Evolutionary conservation across 2,888 invertebrate species (phyloP), one percentile per base, ranked within the genome.

Genomic region (Heliconius cydno): DNA sequence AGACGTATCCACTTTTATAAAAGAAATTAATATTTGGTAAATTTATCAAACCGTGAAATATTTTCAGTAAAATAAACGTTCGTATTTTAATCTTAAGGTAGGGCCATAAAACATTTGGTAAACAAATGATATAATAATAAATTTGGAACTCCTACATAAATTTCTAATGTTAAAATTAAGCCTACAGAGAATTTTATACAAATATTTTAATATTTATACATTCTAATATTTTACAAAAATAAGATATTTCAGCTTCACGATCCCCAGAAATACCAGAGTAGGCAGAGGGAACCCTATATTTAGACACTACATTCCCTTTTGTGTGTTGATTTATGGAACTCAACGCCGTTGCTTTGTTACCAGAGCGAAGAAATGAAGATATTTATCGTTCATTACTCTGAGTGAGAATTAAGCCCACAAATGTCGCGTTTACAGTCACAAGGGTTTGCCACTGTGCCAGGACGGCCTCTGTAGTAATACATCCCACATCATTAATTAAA

Each of bases 401-500:
- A 52, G 6, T 19, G 52, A 15, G 46, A 46, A 46, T 46, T 0
- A 1, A 28, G 28, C 28, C 28, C 28, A 28, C 28, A 28, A 28
- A 28, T 28, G 28, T 28, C 28, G 28, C 28, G 28, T 28, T 28
- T 28, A 28, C 28, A 28, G 28, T 28, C 28, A 28, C 28, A 28
- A 28, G 28, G 28, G 28, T 1, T 28, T 28, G 7, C 34, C 34
- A 52, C 52, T 52, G 52, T 0, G 2, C 22, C 7, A 7, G 2
- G 52, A 52, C 22, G 22, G 52, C 22, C 52, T 52, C 2, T 9
- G 52, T 22, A 22, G 52, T 52, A 22, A 7, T 93, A 25, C 7
- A 93, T 94, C 86, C 86, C 88, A 89, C 92, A 91, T 91, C 92
- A 91, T 91, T 90, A 88, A 92, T 91, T 65, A 15, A 19, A 25